These are phyloP conservation scores for Drosophila leonis DNA, from an alignment of 2,888 invertebrate genomes.

Conservation along the genomic window DNA sequence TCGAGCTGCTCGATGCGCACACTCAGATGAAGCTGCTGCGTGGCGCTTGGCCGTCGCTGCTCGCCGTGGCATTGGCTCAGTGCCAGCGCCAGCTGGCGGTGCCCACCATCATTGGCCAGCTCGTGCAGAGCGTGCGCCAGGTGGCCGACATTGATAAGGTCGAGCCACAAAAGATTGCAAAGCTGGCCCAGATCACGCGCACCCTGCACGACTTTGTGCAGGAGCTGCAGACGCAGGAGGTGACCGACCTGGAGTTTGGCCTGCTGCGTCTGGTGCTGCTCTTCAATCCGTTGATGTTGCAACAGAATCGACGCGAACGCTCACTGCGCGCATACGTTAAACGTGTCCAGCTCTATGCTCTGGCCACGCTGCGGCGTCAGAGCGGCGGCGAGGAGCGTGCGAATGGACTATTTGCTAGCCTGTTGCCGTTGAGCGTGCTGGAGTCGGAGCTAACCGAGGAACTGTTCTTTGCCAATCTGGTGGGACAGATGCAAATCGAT, in stretches of 20 bases:
- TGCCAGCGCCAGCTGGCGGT: constrained; percentile 91
- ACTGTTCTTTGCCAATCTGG: constrained; percentile 95
- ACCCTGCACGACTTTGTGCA: constrained; percentile 93
- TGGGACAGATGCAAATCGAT: constrained; percentile 97
- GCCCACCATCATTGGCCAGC: constrained; percentile 91
- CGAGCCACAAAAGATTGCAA: constrained; percentile 90
- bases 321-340: constrained; percentile 75
- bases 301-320: constrained; percentile 77
- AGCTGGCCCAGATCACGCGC: constrained; percentile 92
- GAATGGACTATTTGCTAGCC: constrained; percentile 86
- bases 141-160: constrained; percentile 88
- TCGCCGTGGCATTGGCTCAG: constrained; percentile 95
- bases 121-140: constrained; percentile 88
- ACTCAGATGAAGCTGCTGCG: constrained; percentile 93
- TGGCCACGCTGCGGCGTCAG: constrained; percentile 74
- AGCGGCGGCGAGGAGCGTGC: constrained; percentile 86
- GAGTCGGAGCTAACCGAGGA: constrained; percentile 93
- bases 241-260: constrained; percentile 94
- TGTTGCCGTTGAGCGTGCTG: constrained; percentile 90
- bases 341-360: constrained; percentile 81
- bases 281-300: constrained; percentile 90
- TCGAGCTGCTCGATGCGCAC: constrained; percentile 92
- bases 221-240: constrained; percentile 90
- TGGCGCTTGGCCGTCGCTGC: constrained; percentile 96
- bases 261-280: constrained; percentile 94